These are phyloP conservation scores for Pogonophryne albipinna DNA, from an alignment of 2,797 vertebrate genomes.

Conservation along the genomic window DNA sequence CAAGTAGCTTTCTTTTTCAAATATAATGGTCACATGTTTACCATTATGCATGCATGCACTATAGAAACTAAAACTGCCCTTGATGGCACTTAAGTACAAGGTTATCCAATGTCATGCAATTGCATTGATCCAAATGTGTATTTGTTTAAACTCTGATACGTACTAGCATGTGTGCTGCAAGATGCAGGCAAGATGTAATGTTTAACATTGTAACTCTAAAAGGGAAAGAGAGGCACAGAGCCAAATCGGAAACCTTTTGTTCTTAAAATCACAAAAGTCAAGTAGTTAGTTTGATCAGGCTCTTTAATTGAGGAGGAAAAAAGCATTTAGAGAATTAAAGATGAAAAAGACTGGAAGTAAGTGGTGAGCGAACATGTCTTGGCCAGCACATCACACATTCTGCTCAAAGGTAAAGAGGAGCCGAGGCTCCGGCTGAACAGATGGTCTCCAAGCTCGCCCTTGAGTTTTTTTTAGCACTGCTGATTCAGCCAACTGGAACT, in stretches of 20 bases:
- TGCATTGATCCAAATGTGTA: conserved; percentile 4
- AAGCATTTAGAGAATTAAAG: neutral
- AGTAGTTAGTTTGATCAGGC: neutral
- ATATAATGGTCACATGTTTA: too few species aligned
- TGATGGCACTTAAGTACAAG: neutral
- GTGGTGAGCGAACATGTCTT: neutral
- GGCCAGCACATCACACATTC: conserved; percentile 55
- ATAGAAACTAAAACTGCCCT: neutral
- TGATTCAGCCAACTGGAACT: conserved; percentile 63
- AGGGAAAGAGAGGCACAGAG: neutral
- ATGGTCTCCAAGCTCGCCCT: conserved; percentile 74
- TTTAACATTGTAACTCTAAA: neutral
- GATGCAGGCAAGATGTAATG: neutral
- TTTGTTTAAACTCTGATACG: neutral
- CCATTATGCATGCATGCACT: neutral
- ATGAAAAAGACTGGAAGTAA: conserved; percentile 9
- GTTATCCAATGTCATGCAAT: neutral
- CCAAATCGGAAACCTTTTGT: neutral
- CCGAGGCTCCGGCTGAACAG: conserved; percentile 67
- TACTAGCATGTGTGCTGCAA: neutral
- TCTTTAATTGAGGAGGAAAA: neutral
- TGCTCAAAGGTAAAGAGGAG: conserved; percentile 57
- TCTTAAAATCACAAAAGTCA: neutral
- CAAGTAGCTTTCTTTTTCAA: too few species aligned
- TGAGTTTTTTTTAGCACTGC: conserved; percentile 61